phyloP scores from a whole-genome alignment of 2,888 invertebrate species.

The Tipula vernalis region DNA sequence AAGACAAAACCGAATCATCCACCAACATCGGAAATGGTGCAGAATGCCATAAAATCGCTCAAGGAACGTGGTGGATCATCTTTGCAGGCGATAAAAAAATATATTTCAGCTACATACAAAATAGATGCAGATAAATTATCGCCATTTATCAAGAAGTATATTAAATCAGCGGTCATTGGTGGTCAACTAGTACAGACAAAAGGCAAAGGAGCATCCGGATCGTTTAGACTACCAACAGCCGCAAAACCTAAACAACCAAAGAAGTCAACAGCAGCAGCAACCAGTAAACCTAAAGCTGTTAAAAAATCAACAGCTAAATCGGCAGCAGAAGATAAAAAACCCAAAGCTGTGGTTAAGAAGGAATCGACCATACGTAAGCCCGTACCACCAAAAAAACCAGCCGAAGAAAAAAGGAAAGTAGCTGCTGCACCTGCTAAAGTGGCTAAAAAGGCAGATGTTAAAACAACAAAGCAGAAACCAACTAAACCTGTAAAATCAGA shows the following conservation, averaged over 20 bases:
- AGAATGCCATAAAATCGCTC: constrained; percentile 39
- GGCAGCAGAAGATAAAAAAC: not conserved
- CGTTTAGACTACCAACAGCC: constrained; percentile 18
- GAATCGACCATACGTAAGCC: not conserved
- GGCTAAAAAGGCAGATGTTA: not conserved
- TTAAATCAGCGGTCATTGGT: constrained; percentile 42
- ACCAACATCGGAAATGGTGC: constrained; percentile 43
- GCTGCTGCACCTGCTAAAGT: not conserved
- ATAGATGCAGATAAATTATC: constrained; percentile 44
- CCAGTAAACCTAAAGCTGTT: not conserved
- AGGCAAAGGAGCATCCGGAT: constrained; percentile 17
- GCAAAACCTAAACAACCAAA: not conserved
- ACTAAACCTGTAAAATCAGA: not conserved
- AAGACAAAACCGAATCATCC: constrained; percentile 37
- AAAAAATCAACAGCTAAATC: not conserved
- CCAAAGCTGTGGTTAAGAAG: not conserved
- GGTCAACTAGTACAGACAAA: constrained; percentile 31
- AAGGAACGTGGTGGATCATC: constrained; percentile 48
- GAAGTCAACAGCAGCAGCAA: not conserved
- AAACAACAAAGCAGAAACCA: not conserved
- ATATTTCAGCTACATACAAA: constrained; percentile 44
- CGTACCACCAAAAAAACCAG: not conserved
- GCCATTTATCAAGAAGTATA: constrained; percentile 45
- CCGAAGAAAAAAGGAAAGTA: not conserved
- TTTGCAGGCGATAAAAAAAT: constrained; percentile 42